Evolutionary conservation across 2,888 invertebrate genomes (phyloP).

Genomic region (Hyalella azteca): DNA sequence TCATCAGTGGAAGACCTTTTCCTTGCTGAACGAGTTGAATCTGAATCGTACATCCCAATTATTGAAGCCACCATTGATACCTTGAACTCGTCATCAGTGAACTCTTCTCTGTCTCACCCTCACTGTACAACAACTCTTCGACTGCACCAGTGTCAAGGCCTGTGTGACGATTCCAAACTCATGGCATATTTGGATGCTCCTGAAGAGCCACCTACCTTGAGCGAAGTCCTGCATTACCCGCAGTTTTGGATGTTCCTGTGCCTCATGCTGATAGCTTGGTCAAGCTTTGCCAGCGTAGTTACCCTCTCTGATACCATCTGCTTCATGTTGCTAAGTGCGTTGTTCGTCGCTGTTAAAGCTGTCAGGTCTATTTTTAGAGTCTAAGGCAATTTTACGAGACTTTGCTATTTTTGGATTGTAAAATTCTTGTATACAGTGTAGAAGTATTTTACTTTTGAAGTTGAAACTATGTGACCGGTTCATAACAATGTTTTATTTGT

Average conservation of each 20-base stretch:
- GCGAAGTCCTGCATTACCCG: constrained; percentile 60
- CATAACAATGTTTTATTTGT: too few species aligned
- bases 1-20: not conserved
- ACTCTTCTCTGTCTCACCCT: not conserved
- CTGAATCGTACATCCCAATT: not conserved
- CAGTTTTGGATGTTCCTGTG: constrained; percentile 82
- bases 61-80: not conserved
- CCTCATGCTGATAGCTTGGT: constrained; percentile 79
- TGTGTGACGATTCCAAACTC: constrained; percentile 44
- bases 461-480: too few species aligned
- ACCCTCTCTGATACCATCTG: constrained; percentile 89
- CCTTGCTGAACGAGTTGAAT: not conserved
- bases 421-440: too few species aligned
- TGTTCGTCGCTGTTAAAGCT: not conserved
- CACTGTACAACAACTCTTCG: constrained; percentile 24
- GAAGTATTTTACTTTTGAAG: too few species aligned
- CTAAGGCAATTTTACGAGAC: too few species aligned
- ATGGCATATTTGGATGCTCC: constrained; percentile 51
- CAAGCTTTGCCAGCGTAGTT: constrained; percentile 83
- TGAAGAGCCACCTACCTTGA: constrained; percentile 38
- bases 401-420: too few species aligned
- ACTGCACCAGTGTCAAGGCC: constrained; percentile 34
- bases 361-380: too few species aligned
- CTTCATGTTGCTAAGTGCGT: constrained; percentile 77
- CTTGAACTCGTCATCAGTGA: not conserved